Evolutionary conservation across 1,140 invertebrate species (phyloP).

Genomic region (Drosophila murphyi): DNA sequence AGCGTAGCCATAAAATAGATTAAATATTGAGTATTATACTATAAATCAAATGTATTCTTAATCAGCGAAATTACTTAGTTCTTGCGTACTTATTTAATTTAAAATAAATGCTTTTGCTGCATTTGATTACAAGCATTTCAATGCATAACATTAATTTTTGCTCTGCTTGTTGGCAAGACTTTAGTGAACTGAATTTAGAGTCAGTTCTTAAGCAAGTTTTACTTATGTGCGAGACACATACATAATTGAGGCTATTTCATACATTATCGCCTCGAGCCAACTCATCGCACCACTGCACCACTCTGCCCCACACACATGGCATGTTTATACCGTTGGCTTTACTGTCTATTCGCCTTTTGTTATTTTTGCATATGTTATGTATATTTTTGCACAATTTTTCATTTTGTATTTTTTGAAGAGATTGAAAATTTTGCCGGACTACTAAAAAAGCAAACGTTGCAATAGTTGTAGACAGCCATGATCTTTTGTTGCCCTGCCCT

Average conservation of each 20-base stretch:
- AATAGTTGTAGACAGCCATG: neutral
- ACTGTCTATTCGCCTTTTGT: conserved; percentile 26
- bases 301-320: neutral
- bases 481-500: conserved; percentile 22
- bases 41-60: no score
- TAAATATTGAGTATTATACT: no score
- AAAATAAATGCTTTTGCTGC: no score
- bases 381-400: conserved; percentile 48
- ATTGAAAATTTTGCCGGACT: conserved; percentile 43
- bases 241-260: conserved; percentile 17
- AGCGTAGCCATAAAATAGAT: no score
- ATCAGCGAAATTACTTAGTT: no score
- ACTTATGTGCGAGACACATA: neutral
- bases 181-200: neutral
- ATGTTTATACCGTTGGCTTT: conserved; percentile 24
- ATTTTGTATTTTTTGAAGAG: conserved; percentile 34
- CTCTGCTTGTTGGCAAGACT: neutral
- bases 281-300: conserved; percentile 1
- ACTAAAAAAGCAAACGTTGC: conserved; percentile 19
- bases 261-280: conserved; percentile 8
- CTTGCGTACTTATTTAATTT: no score
- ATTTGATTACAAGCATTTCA: neutral
- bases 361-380: conserved; percentile 42
- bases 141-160: neutral
- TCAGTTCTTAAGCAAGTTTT: neutral